Evolutionary conservation across 2,797 vertebrate genomes (phyloP).

Genomic region (Pangasius sanitwongsei): DNA sequence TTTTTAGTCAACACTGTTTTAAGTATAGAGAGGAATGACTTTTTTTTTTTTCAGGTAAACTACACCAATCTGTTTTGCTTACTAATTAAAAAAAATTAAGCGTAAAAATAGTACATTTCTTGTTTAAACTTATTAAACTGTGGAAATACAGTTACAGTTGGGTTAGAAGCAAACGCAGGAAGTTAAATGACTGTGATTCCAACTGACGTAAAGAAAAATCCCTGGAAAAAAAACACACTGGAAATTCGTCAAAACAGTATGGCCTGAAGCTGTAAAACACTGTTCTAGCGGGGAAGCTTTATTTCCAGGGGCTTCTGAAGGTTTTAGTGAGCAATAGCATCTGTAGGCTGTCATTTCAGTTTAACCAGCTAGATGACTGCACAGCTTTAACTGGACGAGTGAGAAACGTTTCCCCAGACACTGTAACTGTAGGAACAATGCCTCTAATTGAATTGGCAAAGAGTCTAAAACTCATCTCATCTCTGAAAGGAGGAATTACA

Average conservation of each 20-base stretch:
- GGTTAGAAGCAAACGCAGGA: neutral
- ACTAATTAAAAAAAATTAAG: neutral
- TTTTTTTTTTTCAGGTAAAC: neutral
- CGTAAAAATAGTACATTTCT: neutral
- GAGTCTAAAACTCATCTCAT: conserved; percentile 12
- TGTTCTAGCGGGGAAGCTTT: neutral
- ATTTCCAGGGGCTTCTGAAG: conserved; percentile 1
- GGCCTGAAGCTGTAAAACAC: neutral
- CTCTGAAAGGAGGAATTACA: neutral
- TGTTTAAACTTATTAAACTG: neutral
- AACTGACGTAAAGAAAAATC: neutral
- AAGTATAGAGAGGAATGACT: neutral
- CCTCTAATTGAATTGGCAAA: conserved; percentile 9
- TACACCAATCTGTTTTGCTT: neutral
- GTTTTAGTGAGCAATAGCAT: neutral
- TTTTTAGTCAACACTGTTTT: neutral
- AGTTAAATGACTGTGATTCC: neutral
- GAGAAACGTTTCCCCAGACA: neutral
- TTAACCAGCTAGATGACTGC: neutral
- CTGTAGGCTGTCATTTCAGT: neutral
- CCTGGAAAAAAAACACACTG: neutral
- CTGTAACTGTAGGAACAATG: neutral
- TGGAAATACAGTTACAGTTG: neutral
- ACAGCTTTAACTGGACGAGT: conserved; percentile 8
- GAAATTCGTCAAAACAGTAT: conserved; percentile 1